Evolutionary conservation across 2,113 vertebrate species (phyloP).

Genomic region (Galeopterus variegatus): DNA sequence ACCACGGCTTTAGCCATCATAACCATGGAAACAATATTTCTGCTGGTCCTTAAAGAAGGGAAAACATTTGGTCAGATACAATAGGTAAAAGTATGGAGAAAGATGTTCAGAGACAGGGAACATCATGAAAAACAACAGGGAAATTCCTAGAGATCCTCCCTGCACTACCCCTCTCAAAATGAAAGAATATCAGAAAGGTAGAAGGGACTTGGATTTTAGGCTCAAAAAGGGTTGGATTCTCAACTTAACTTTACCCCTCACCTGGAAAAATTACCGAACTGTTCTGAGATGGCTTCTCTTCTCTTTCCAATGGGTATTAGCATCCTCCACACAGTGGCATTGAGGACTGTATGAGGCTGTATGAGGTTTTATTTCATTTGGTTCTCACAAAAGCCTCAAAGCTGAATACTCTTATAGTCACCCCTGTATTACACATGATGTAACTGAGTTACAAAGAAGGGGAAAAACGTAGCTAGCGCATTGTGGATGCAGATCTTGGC

Average conservation of each 20-base stretch:
- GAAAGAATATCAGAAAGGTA: neutral
- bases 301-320: too few species aligned
- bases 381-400: neutral
- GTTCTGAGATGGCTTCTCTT: neutral
- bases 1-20: rapidly evolving
- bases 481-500: neutral
- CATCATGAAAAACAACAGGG: neutral
- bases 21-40: neutral
- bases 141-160: neutral
- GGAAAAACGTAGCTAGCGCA: neutral
- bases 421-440: too few species aligned
- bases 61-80: neutral
- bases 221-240: neutral
- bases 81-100: neutral
- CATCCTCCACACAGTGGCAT: neutral
- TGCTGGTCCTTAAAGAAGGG: neutral
- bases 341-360: neutral
- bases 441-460: neutral
- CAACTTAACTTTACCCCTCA: neutral
- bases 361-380: neutral
- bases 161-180: neutral
- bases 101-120: too few species aligned
- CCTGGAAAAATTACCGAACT: neutral
- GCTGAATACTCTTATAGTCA: neutral
- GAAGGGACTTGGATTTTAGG: neutral